These are phyloP conservation scores for Enteromius anoplus DNA, from an alignment of 2,797 vertebrate genomes.

Conservation along the genomic window DNA sequence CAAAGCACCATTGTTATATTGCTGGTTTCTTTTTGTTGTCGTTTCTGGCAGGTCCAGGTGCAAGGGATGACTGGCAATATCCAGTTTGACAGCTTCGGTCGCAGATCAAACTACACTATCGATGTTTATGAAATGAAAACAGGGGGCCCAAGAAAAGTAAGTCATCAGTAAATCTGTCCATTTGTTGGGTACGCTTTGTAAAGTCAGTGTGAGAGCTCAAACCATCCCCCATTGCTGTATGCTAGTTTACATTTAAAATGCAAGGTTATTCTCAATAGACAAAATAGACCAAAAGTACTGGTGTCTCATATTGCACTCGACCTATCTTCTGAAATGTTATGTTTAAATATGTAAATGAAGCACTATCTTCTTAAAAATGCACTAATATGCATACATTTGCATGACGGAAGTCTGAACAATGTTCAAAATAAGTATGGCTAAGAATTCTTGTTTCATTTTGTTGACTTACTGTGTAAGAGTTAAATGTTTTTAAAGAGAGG, in stretches of 20 bases:
- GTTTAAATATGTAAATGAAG: neutral
- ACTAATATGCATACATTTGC: neutral
- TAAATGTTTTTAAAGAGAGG: neutral
- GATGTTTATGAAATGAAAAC: slow-evolving; percentile 98
- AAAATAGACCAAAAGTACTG: neutral
- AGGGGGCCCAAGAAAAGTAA: slow-evolving; percentile 92
- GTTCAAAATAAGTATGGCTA: neutral
- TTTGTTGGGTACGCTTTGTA: slow-evolving; percentile 11
- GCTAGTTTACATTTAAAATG: neutral
- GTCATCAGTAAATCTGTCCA: slow-evolving; percentile 54
- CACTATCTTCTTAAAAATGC: neutral
- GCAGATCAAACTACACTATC: slow-evolving; percentile 97
- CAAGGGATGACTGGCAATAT: slow-evolving; percentile 99
- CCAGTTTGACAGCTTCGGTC: slow-evolving; percentile 97
- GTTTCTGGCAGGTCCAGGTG: slow-evolving; percentile 87
- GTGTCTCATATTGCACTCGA: neutral
- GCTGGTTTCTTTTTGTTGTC: neutral
- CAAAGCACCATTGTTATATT: neutral
- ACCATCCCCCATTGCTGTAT: neutral
- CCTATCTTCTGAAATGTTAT: neutral
- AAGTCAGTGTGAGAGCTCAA: neutral
- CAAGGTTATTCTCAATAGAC: neutral
- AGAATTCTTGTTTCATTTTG: neutral
- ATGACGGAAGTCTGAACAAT: neutral
- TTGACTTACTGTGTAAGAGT: neutral